Conservation (phyloP, 2,888 invertebrate genomes). For the Drosophila cognata region DNA sequence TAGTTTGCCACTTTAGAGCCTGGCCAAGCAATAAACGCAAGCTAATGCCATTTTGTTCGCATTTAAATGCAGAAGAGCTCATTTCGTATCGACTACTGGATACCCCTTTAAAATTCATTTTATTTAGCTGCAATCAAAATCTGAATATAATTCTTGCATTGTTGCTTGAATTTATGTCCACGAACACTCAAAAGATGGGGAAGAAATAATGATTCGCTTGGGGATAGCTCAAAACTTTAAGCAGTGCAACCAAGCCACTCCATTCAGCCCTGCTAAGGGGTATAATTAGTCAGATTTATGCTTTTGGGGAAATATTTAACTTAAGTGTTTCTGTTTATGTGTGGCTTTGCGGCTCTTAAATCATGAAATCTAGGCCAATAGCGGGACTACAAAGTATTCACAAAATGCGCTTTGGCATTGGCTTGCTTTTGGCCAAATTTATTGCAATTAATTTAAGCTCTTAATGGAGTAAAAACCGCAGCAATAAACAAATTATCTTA, state of each 20-base stretch:
- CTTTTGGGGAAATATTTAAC: constrained; percentile 31
- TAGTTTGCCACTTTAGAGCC: constrained; percentile 11
- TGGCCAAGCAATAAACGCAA: neutral
- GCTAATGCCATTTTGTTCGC: neutral
- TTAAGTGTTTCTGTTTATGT: constrained; percentile 39
- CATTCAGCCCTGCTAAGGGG: neutral
- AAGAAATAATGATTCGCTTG: neutral
- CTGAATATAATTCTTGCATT: neutral
- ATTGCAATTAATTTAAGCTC: constrained; percentile 71
- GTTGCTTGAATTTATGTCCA: too few species aligned
- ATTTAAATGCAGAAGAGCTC: neutral
- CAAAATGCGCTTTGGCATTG: constrained; percentile 21
- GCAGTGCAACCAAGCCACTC: neutral
- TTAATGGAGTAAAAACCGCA: constrained; percentile 69
- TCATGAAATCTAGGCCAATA: constrained; percentile 59
- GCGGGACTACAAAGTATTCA: constrained; percentile 32
- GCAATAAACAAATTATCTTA: constrained; percentile 79
- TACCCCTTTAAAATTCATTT: neutral
- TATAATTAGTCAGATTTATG: constrained; percentile 45
- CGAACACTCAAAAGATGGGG: too few species aligned
- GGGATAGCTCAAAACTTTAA: neutral
- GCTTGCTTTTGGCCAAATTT: constrained; percentile 54
- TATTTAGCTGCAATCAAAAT: neutral
- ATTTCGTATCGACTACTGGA: neutral
- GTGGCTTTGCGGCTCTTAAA: constrained; percentile 58